Evolutionary conservation across 2,888 invertebrate species (phyloP).

Genomic region (Syrphus vitripennis): DNA sequence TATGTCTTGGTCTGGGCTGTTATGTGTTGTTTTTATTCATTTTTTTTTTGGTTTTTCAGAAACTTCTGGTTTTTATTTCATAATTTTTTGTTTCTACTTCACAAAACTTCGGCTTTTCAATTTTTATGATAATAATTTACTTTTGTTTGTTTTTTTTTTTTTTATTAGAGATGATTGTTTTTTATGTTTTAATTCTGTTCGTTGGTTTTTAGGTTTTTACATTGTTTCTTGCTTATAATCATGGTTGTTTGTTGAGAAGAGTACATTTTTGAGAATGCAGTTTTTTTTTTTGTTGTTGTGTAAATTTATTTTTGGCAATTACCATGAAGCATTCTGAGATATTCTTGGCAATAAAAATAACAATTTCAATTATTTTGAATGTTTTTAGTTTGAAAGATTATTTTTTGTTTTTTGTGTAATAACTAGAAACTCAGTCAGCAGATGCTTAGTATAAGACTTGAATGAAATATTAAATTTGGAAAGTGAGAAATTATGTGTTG

Average conservation of each 20-base stretch:
- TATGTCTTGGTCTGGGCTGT: slow-evolving; percentile 3
- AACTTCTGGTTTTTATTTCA: slow-evolving; percentile 59
- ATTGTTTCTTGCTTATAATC: slow-evolving; percentile 1
- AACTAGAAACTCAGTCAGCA: slow-evolving; percentile 4
- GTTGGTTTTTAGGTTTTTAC: slow-evolving; percentile 1
- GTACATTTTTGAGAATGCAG: slow-evolving; percentile 11
- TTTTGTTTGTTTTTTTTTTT: no score
- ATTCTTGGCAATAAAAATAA: not conserved
- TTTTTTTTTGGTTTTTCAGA: not conserved
- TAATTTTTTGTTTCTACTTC: slow-evolving; percentile 24
- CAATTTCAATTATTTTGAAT: slow-evolving; percentile 8
- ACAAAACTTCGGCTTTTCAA: slow-evolving; percentile 33
- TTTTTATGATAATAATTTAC: slow-evolving; percentile 40
- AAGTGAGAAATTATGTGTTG: not conserved
- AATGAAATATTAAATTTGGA: not conserved
- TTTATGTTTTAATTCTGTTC: not conserved
- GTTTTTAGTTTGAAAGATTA: not conserved
- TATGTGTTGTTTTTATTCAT: not conserved
- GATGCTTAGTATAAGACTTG: not conserved
- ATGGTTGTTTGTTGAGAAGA: slow-evolving; percentile 6
- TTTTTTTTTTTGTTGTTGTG: not conserved
- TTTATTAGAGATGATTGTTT: slow-evolving; percentile 31
- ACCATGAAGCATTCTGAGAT: not conserved
- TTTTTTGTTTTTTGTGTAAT: not conserved
- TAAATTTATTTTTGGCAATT: slow-evolving; percentile 11